Evolutionary conservation across 2,888 invertebrate genomes (phyloP).

Genomic region (Callosobruchus maculatus): DNA sequence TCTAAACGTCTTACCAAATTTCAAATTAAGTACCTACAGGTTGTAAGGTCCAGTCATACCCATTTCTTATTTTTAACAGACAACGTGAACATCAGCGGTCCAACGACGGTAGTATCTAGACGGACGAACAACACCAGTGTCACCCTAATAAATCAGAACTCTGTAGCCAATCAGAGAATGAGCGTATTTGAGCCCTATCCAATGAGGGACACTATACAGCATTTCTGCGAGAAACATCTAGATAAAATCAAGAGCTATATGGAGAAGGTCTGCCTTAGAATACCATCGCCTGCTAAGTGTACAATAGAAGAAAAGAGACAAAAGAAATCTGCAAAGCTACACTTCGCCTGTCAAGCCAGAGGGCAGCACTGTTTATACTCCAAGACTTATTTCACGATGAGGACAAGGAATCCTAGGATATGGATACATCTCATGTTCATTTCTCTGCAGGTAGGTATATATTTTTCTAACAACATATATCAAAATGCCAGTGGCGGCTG

Average conservation of each 20-base stretch:
- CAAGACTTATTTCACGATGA: constrained; percentile 72
- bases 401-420: constrained; percentile 76
- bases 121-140: constrained; percentile 72
- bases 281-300: constrained; percentile 90
- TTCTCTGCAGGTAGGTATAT: constrained; percentile 63
- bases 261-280: constrained; percentile 76
- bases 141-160: constrained; percentile 59
- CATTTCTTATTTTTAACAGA: constrained; percentile 22
- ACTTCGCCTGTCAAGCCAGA: constrained; percentile 84
- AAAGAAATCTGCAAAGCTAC: constrained; percentile 81
- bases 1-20: too few species aligned
- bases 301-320: constrained; percentile 87
- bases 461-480: too few species aligned
- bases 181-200: constrained; percentile 87
- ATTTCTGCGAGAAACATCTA: constrained; percentile 93
- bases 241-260: constrained; percentile 89
- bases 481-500: too few species aligned
- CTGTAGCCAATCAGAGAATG: constrained; percentile 56
- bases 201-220: constrained; percentile 89
- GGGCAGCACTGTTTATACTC: constrained; percentile 85
- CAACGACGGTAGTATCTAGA: constrained; percentile 61
- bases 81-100: constrained; percentile 56
- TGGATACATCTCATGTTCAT: constrained; percentile 98
- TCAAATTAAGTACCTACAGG: too few species aligned
- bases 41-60: too few species aligned